These are phyloP conservation scores for Hypanus sabinus DNA, from an alignment of 2,113 vertebrate species.

Conservation along the genomic window DNA sequence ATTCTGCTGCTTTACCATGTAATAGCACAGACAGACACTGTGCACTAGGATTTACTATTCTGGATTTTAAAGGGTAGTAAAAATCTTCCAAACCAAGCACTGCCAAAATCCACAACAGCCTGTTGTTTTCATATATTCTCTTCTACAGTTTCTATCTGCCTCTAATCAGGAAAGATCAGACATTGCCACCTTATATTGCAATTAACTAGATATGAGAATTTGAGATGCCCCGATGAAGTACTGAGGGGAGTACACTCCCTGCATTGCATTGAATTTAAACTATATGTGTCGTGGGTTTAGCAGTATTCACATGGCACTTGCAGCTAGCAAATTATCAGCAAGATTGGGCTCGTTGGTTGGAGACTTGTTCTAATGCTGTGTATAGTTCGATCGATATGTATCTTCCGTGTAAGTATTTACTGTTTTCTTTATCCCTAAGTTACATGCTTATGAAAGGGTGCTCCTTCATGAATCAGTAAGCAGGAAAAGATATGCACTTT, in stretches of 20 bases:
- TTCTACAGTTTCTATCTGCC: not conserved
- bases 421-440: no score
- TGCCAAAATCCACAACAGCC: not conserved
- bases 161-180: not conserved
- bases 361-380: not conserved
- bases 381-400: not conserved
- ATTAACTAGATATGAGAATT: not conserved
- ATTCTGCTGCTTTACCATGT: not conserved
- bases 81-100: not conserved
- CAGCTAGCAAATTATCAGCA: not conserved
- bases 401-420: not conserved
- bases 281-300: not conserved
- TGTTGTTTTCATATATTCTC: not conserved
- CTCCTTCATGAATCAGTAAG: not conserved
- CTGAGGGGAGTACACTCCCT: not conserved
- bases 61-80: not conserved
- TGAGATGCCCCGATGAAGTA: not conserved
- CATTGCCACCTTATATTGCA: not conserved
- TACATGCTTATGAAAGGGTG: not conserved
- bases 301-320: not conserved
- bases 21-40: not conserved
- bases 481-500: not conserved
- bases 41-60: not conserved
- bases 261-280: not conserved
- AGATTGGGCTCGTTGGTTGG: not conserved